Evolutionary conservation across 2,888 invertebrate genomes (phyloP).

Genomic region (Diabrotica balteata): DNA sequence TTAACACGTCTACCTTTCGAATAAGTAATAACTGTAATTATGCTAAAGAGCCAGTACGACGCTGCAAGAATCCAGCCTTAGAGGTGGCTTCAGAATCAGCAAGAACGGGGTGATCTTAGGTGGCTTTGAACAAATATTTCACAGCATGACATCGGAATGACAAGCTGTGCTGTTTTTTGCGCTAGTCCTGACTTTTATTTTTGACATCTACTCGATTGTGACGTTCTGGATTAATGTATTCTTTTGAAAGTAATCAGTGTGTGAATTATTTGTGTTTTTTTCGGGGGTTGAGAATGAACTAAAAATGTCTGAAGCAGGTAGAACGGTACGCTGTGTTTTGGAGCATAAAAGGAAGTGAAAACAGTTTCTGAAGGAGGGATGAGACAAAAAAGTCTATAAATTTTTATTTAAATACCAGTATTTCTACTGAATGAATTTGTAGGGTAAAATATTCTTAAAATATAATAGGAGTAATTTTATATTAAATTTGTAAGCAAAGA

Average conservation of each 20-base stretch:
- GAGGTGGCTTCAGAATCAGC: conserved; percentile 23
- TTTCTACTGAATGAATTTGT: conserved; percentile 15
- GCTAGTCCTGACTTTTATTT: conserved; percentile 43
- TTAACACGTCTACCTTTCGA: no score
- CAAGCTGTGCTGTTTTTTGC: conserved; percentile 49
- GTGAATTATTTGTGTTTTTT: conserved; percentile 44
- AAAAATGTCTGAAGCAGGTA: conserved; percentile 36
- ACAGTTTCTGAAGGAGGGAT: conserved; percentile 26
- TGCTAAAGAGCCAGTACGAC: conserved; percentile 17
- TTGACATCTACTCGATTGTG: conserved; percentile 39
- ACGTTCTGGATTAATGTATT: conserved; percentile 42
- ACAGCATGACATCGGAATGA: conserved; percentile 50
- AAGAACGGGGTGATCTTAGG: conserved; percentile 47
- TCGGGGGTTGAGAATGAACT: conserved; percentile 34
- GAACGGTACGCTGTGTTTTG: conserved; percentile 25
- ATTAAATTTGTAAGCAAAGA: no score
- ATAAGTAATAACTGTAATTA: no score
- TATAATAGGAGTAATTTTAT: no score
- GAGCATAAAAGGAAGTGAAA: conserved; percentile 32
- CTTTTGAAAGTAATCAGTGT: conserved; percentile 43
- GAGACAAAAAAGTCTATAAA: conserved; percentile 29
- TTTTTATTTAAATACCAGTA: conserved; percentile 27
- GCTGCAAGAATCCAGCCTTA: conserved; percentile 3
- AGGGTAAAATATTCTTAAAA: not conserved
- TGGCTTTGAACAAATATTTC: conserved; percentile 50